These are phyloP conservation scores for Pocillopora verrucosa DNA, from an alignment of 64 coral and sea anemone species.

Conservation along the genomic window DNA sequence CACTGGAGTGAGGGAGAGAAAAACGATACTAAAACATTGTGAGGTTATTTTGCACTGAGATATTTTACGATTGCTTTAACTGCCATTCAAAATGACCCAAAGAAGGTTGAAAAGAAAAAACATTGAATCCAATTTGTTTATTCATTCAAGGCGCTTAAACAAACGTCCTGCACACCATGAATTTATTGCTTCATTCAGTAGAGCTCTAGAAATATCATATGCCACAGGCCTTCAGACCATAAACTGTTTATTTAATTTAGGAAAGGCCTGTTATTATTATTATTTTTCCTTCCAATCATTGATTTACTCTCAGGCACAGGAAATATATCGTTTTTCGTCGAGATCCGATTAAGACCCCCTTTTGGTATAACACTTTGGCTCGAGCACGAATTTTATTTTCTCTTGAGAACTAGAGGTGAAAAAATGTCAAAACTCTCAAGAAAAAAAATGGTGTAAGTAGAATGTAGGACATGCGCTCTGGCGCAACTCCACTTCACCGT, in stretches of 20 bases:
- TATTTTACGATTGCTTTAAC: neutral
- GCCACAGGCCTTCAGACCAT: neutral
- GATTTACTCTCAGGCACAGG: neutral
- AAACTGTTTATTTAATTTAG: constrained; percentile 19
- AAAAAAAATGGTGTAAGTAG: neutral
- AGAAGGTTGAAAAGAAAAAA: neutral
- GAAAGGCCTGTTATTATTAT: neutral
- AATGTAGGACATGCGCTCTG: neutral
- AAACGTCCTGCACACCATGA: neutral
- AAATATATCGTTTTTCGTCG: neutral
- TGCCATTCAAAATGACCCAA: neutral
- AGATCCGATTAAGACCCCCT: neutral
- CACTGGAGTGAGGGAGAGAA: neutral
- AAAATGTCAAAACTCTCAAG: neutral
- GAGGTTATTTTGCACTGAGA: neutral
- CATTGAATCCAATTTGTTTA: neutral
- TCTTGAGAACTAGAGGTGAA: neutral
- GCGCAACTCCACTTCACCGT: neutral
- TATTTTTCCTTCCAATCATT: neutral
- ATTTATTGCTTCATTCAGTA: neutral
- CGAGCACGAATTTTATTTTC: neutral
- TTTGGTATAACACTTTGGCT: neutral
- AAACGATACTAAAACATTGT: neutral
- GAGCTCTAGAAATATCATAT: neutral
- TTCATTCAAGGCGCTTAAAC: neutral